phyloP scores from a whole-genome alignment of 2,888 invertebrate species.

The Pogonocherus hispidulus region DNA sequence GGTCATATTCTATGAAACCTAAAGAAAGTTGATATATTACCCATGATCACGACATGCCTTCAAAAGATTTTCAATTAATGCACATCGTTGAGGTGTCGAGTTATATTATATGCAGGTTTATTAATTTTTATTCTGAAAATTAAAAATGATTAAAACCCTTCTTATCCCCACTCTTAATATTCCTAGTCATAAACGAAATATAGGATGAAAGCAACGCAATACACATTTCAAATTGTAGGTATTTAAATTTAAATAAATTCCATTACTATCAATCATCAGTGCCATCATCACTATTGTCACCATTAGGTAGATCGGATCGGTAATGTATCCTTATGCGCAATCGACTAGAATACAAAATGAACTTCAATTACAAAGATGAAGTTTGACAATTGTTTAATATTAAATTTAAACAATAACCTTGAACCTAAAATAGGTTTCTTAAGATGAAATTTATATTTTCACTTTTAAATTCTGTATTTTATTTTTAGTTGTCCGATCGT shows the following conservation, averaged over 20 bases:
- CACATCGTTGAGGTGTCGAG: too few relatives aligned
- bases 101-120: too few relatives aligned
- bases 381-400: not conserved
- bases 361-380: not conserved
- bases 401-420: not conserved
- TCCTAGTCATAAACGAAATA: too few relatives aligned
- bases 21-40: too few relatives aligned
- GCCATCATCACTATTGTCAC: not conserved
- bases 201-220: too few relatives aligned
- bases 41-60: too few relatives aligned
- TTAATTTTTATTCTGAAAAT: too few relatives aligned
- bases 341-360: not conserved
- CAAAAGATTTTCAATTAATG: too few relatives aligned
- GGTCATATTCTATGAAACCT: too few relatives aligned
- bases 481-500: not conserved
- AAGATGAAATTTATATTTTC: not conserved
- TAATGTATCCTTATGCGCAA: not conserved
- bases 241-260: not conserved
- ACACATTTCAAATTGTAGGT: too few relatives aligned
- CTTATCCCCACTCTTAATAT: too few relatives aligned
- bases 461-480: not conserved
- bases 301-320: not conserved
- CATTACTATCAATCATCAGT: not conserved
- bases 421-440: not conserved
- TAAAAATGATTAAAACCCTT: too few relatives aligned